A percentile compares a stretch with the other conserved stretches of the same genome.
phyloP scores from a whole-genome alignment of 30 jellyfish, hydroid and myxozoan genomes.

The Aurelia aurita region DNA sequence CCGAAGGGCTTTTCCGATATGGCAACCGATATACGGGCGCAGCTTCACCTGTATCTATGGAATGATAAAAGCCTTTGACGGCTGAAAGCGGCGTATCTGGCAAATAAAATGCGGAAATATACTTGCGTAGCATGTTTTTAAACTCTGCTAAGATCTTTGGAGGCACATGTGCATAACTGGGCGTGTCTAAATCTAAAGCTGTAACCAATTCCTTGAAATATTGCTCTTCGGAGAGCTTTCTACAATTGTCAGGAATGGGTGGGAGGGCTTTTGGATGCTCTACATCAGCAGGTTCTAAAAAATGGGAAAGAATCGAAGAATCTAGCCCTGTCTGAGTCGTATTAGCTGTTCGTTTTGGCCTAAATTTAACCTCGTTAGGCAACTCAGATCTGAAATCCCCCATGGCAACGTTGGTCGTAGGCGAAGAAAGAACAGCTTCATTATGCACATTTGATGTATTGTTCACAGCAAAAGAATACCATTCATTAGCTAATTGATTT shows the following conservation, averaged over 20 bases:
- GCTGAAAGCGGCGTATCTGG: not conserved
- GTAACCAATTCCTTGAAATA: not conserved
- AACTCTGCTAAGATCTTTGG: not conserved
- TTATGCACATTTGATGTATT: no score
- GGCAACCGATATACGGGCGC: not conserved
- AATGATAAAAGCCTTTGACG: not conserved
- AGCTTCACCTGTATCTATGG: not conserved
- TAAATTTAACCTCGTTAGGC: not conserved
- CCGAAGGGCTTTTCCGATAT: conserved; percentile 15
- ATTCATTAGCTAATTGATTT: not conserved
- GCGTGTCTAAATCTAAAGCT: not conserved
- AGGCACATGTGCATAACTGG: not conserved
- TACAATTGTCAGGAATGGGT: not conserved
- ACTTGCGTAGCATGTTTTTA: not conserved
- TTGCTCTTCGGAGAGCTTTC: not conserved
- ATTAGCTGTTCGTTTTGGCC: not conserved
- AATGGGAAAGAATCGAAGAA: not conserved
- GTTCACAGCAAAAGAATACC: not conserved
- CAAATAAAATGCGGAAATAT: not conserved
- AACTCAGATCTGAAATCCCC: not conserved
- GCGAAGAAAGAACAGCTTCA: no score
- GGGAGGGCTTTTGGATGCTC: not conserved
- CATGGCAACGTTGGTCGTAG: not conserved
- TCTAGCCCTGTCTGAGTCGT: not conserved
- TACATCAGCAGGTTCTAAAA: not conserved